These are phyloP conservation scores for Hafferia zeledoni DNA, from an alignment of 2,797 vertebrate species.

Conservation along the genomic window DNA sequence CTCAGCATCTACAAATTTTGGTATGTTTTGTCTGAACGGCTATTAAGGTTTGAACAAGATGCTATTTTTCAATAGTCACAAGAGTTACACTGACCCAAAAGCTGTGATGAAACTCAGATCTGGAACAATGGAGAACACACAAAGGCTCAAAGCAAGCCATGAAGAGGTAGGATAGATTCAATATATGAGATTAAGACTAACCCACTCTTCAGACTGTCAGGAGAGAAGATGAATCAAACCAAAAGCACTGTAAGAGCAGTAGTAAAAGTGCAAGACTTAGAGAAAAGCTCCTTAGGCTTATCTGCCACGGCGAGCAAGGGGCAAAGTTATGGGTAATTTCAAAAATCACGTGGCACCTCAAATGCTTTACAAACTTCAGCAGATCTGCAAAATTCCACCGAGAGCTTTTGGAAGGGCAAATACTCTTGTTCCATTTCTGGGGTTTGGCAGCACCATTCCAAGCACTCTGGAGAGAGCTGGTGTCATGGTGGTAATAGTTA, in stretches of 20 bases:
- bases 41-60: not conserved
- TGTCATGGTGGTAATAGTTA: not conserved
- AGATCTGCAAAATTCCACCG: not conserved
- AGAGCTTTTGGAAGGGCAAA: not conserved
- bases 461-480: not conserved
- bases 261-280: not conserved
- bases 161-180: not conserved
- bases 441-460: not conserved
- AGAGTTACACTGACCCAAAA: not conserved
- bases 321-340: not conserved
- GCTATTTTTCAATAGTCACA: not conserved
- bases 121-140: not conserved
- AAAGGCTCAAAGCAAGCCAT: not conserved
- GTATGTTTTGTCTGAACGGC: not conserved
- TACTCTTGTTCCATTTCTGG: not conserved
- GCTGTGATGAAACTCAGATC: not conserved
- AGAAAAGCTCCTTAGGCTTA: not conserved
- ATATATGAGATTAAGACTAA: not conserved
- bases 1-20: not conserved
- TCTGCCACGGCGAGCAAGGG: rapidly evolving
- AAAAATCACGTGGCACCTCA: not conserved
- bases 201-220: not conserved
- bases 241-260: not conserved
- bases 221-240: not conserved
- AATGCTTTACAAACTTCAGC: not conserved